phyloP scores from a whole-genome alignment of 2,113 vertebrate genomes.

The Solea solea region DNA sequence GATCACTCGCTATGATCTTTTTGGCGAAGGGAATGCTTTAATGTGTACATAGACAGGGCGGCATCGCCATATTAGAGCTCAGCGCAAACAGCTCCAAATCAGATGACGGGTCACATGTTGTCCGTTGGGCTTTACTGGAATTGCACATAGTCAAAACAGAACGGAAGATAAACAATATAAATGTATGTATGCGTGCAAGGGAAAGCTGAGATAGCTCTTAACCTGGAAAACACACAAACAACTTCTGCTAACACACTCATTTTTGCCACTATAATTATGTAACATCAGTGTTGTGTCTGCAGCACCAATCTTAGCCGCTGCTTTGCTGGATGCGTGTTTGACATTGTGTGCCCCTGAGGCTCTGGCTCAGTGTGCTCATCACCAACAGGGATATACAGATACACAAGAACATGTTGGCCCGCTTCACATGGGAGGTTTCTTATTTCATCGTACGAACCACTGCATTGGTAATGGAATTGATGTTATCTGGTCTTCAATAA shows the following conservation, averaged over 20 bases:
- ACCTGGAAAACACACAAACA: slow-evolving; percentile 22
- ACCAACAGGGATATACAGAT: slow-evolving; percentile 22
- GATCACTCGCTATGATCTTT: slow-evolving; percentile 53
- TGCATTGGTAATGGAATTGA: slow-evolving; percentile 16
- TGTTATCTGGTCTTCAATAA: slow-evolving; percentile 14
- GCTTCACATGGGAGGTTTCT: slow-evolving; percentile 21
- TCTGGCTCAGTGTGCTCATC: slow-evolving; percentile 30
- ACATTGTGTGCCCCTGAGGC: slow-evolving; percentile 41
- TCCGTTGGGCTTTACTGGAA: too few species aligned
- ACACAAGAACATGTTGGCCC: neutral
- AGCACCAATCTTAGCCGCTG: slow-evolving; percentile 50
- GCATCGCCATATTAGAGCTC: neutral
- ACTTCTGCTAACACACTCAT: neutral
- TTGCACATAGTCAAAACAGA: neutral
- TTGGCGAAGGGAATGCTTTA: slow-evolving; percentile 39
- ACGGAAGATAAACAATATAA: slow-evolving; percentile 33
- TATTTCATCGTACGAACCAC: slow-evolving; percentile 18
- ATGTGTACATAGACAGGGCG: neutral
- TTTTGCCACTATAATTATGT: slow-evolving; percentile 37
- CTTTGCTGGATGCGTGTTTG: slow-evolving; percentile 35
- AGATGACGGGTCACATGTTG: slow-evolving; percentile 1
- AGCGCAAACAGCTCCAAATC: slow-evolving; percentile 26
- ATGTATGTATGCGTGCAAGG: slow-evolving; percentile 19
- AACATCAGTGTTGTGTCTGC: slow-evolving; percentile 63
- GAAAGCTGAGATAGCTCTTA: slow-evolving; percentile 25